Base-by-base conservation (phyloP, 2,113 vertebrate species). In the Romanogobio albipinnatus region DNA sequence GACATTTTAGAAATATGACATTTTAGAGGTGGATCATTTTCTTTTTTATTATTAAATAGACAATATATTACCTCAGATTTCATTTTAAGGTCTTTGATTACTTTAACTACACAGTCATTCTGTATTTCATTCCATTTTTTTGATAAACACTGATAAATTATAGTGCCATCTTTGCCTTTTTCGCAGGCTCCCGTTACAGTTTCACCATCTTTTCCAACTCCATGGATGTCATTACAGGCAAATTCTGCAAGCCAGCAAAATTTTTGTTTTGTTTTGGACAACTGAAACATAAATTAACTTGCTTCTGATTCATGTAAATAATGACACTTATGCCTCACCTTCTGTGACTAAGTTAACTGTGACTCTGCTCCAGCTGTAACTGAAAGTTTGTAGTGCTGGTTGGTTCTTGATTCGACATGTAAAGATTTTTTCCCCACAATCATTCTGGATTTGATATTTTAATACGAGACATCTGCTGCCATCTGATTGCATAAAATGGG, bases 61-160 rank as follows among this genome's bases (percentile, higher is more conserved):
- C 4, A 5, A 39, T 24, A 29, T 14, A 3, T 73, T 81, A 81
- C 88, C 84, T 84, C 0, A 66, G 56, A 47, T 75, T 5, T 14
- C 6, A 3, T 10, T 13, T 77, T 0, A 59, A 89, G 80, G 17
- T 74, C n/a, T 1, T 22, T 9, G 14, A 89, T 70, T 15, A 5
- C 36, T 5, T 43, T 22, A 45, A 88, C 56, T 15, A 86, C 51
- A 81, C 87, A 89, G 17, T 49, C 3, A 0, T 19, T 10, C 24
- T 3, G 0, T 14, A 4, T 4, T 49, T 4, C 0, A 4, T 0
- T 1, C 87, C 80, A 87, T 3, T 0, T 1, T 5, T 13, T 66
- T 15, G 19, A 33, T 71, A 22, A 11, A 84, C 87, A 90, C 5
- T 8, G 0, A 58, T 76, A 81, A 24, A 4, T 74, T n/a, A 47